A percentile compares a stretch with the other conserved stretches of the same genome.
These are phyloP conservation scores for Endotricha flammealis DNA, from an alignment of 2,888 invertebrate species.

Conservation along the genomic window DNA sequence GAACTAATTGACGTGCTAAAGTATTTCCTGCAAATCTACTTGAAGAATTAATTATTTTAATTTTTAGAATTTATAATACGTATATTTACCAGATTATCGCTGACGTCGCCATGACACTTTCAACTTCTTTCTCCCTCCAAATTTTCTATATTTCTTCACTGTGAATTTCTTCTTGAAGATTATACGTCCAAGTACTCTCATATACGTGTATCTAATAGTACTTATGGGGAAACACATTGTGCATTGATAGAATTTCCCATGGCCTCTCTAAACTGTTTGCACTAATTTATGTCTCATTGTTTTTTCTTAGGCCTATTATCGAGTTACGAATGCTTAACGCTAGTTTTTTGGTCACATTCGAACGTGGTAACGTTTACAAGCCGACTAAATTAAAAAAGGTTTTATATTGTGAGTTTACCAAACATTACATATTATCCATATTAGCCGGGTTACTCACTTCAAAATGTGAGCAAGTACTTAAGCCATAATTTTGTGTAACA, in stretches of 20 bases:
- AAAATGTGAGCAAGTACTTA: too few species aligned
- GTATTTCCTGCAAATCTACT: too few species aligned
- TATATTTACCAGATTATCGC: conserved; percentile 44
- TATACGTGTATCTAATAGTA: conserved; percentile 32
- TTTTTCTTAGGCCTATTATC: neutral
- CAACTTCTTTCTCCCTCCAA: conserved; percentile 38
- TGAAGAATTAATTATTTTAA: neutral
- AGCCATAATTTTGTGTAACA: too few species aligned
- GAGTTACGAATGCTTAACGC: too few species aligned
- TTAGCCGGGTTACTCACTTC: too few species aligned
- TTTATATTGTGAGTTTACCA: too few species aligned
- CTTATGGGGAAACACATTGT: conserved; percentile 59
- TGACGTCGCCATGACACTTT: conserved; percentile 57
- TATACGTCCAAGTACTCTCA: conserved; percentile 42
- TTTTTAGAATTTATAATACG: conserved; percentile 3
- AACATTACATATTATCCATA: too few species aligned
- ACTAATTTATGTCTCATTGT: conserved; percentile 7
- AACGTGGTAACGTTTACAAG: too few species aligned
- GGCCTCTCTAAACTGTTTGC: conserved; percentile 26
- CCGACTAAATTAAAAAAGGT: too few species aligned
- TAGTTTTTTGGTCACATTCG: too few species aligned
- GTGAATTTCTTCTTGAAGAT: conserved; percentile 37
- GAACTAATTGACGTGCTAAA: too few species aligned
- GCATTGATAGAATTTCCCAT: conserved; percentile 35
- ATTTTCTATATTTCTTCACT: conserved; percentile 51